Evolutionary conservation across 2,113 vertebrate genomes (phyloP).

Genomic region (Dipodomys spectabilis): DNA sequence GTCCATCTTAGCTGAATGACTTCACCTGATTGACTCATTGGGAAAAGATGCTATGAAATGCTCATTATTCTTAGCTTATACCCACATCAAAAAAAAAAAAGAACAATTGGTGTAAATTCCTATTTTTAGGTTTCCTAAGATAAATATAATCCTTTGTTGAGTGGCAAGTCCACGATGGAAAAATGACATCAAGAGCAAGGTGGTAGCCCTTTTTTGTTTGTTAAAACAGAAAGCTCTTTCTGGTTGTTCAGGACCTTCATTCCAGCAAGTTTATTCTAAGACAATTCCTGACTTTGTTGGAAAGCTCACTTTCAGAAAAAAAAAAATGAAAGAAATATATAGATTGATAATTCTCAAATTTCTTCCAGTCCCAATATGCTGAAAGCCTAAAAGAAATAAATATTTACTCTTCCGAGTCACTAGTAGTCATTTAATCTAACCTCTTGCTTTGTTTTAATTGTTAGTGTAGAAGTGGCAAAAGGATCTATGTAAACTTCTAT

Average conservation of each 20-base stretch:
- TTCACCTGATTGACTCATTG: constrained; percentile 51
- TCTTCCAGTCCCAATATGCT: background rate
- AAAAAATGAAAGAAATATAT: background rate
- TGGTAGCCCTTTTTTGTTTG: background rate
- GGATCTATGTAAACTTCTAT: background rate
- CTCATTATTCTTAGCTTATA: background rate
- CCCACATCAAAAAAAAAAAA: background rate
- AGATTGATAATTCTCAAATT: background rate
- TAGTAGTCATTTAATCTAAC: background rate
- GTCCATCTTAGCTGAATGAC: constrained; percentile 59
- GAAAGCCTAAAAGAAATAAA: background rate
- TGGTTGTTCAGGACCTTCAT: constrained; percentile 13
- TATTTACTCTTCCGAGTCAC: background rate
- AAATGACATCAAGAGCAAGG: background rate
- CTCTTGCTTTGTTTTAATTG: background rate
- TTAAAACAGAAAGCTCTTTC: constrained; percentile 5
- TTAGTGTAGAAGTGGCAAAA: background rate
- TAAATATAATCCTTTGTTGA: constrained; percentile 1
- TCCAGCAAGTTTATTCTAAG: constrained; percentile 43
- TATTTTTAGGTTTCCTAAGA: background rate
- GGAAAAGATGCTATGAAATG: constrained; percentile 48
- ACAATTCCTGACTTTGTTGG: constrained; percentile 11
- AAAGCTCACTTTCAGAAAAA: constrained; percentile 35
- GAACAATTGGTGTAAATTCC: constrained; percentile 37
- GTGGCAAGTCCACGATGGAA: constrained; percentile 3